Evolutionary conservation across 2,797 vertebrate species (phyloP), one percentile per base, ranked within the genome.

Genomic region (Synanceia verrucosa): DNA sequence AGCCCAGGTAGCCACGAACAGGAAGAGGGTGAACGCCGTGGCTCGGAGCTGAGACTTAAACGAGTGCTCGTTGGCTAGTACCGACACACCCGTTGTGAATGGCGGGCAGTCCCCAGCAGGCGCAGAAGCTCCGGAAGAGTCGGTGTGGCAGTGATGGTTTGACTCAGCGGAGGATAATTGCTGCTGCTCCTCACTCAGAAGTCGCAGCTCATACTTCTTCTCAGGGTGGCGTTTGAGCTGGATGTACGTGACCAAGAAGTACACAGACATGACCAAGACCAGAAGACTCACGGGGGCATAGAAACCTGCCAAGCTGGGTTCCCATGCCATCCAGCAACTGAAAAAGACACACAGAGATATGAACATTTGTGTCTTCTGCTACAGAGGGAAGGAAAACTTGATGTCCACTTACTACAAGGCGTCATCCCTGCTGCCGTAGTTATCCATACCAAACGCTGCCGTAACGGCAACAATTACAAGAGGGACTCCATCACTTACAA

Each of bases 241-340:
- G 62, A 98, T 70, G 0, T 96, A 96, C 0, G 96, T 95, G 88
- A 95, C 95, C 23, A 98, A 86, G 76, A 99, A 96, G 90, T 99
- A 98, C 78, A 95, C 14, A 7, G 93, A 97, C 87, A 96, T 97
- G 81, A 97, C 91, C 44, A 98, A 87, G 61, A 96, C 63, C 62
- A 98, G 94, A 82, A 98, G 95, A 26, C 95, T 90, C 18, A 94
- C 86, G 0, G 97, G 97, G 13, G 94, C 96, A 0, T 97, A 99
- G 84, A 99, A 98, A 3, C 96, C 96, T 6, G 97, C 98, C 0
- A 99, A 93, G 79, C 98, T 98, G 21, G 97, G 95, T 79, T 97
- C 95, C 98, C 98, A 99, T 16, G 97, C 96, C 97, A 99, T 99
- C 98, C 98, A 99, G 90, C 98, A 99, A 87, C 98, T 99, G 93